Percentiles rank a stretch among this genome's conserved stretches.
These are phyloP conservation scores for Xylocampa areola DNA, from an alignment of 2,888 invertebrate species.

Conservation along the genomic window DNA sequence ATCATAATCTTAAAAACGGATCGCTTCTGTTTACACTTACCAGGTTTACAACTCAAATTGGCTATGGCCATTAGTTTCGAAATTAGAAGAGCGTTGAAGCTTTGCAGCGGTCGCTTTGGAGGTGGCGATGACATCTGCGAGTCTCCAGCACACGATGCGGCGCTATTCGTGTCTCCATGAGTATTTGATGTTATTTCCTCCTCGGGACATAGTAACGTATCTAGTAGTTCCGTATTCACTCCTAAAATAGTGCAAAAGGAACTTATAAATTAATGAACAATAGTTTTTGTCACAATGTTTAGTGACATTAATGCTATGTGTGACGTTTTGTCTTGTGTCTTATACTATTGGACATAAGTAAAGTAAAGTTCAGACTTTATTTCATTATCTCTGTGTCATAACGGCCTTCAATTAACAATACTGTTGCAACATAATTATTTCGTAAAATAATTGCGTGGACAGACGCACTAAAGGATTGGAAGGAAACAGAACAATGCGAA, in stretches of 20 bases:
- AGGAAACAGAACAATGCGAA: background rate
- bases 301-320: too few species aligned
- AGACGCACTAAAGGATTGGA: background rate
- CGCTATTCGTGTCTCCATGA: constrained; percentile 34
- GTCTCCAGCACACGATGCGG: constrained; percentile 58
- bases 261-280: too few species aligned
- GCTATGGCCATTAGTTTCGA: constrained; percentile 96
- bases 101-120: constrained; percentile 82
- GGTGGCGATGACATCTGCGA: constrained; percentile 63
- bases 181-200: constrained; percentile 59
- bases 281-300: too few species aligned
- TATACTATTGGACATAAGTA: background rate
- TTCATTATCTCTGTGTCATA: background rate
- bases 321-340: too few species aligned
- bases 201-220: constrained; percentile 93
- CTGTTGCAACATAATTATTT: constrained; percentile 9
- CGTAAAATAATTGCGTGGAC: constrained; percentile 6
- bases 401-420: background rate
- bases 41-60: constrained; percentile 95
- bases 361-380: too few species aligned
- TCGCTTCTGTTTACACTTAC: constrained; percentile 86
- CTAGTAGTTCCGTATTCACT: constrained; percentile 94
- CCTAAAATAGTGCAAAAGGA: constrained; percentile 92
- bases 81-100: constrained; percentile 95
- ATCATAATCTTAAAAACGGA: background rate